Percentiles rank a stretch among this genome's conserved stretches.
Evolutionary conservation across 37 sponge, comb jelly and placozoan genomes (phyloP).

Genomic region (Spongilla lacustris): DNA sequence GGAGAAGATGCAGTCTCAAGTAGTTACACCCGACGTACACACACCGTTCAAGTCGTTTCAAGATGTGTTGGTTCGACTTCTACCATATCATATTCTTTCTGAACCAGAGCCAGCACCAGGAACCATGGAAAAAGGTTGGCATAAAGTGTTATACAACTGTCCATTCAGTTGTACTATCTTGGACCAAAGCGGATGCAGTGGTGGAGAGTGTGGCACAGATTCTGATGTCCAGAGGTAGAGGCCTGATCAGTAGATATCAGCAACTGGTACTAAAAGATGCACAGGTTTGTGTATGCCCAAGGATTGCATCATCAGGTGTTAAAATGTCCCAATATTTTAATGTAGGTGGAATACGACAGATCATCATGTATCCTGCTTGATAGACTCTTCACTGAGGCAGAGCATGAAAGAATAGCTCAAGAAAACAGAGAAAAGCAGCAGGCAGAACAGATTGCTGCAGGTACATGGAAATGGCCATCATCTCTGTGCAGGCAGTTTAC

Average conservation of each 20-base stretch:
- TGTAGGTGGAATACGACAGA: neutral
- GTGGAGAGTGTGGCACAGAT: constrained; percentile 67
- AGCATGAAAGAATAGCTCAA: constrained; percentile 41
- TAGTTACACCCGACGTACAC: constrained; percentile 35
- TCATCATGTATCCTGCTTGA: constrained; percentile 28
- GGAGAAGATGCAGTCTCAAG: constrained; percentile 62
- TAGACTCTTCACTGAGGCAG: constrained; percentile 42
- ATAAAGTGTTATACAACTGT: neutral
- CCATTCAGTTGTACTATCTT: neutral
- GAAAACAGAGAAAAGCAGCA: constrained; percentile 48
- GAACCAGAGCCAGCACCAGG: constrained; percentile 61
- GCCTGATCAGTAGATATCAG: constrained; percentile 49
- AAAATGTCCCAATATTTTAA: neutral
- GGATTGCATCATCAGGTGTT: neutral
- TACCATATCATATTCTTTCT: constrained; percentile 58
- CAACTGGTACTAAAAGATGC: constrained; percentile 29
- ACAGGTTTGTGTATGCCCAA: constrained; percentile 16
- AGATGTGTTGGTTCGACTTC: constrained; percentile 50
- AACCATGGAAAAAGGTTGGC: constrained; percentile 65
- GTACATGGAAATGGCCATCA: neutral
- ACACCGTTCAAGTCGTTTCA: constrained; percentile 34
- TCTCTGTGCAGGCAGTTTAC: neutral
- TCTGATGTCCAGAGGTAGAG: constrained; percentile 52
- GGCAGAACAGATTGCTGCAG: constrained; percentile 52
- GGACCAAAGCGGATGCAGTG: constrained; percentile 67